Conservation (phyloP, 37 sponge, comb jelly and placozoan species). For the Halisarca cf. caerulea region DNA sequence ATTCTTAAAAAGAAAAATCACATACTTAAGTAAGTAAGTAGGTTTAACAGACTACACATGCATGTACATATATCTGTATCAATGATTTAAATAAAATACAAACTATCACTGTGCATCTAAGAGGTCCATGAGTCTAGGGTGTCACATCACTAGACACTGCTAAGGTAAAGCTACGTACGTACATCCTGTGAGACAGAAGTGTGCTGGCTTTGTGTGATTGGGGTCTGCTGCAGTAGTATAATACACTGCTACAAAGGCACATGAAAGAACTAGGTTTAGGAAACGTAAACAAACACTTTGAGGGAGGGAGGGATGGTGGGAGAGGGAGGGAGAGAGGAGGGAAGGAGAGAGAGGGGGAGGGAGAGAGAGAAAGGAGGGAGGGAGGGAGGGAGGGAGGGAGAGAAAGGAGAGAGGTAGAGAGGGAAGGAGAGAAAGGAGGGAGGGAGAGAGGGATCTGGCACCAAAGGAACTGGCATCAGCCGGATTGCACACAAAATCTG, state of each 20-base stretch:
- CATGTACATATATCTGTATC: too few species aligned
- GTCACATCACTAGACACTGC: too few species aligned
- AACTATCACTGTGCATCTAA: too few species aligned
- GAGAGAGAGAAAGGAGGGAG: slow-evolving; percentile 28
- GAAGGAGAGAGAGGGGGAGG: not conserved
- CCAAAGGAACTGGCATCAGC: not conserved
- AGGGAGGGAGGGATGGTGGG: not conserved
- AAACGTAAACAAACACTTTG: too few species aligned
- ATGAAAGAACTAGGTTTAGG: too few species aligned
- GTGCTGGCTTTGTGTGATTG: not conserved
- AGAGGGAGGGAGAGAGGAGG: not conserved
- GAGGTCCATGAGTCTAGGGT: too few species aligned
- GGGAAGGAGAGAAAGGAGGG: not conserved
- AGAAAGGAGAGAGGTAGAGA: slow-evolving; percentile 17
- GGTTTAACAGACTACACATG: too few species aligned
- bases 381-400: slow-evolving; percentile 38
- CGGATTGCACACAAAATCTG: not conserved
- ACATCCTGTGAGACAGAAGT: not conserved
- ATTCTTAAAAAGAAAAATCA: slow-evolving; percentile 73
- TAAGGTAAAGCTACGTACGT: too few species aligned
- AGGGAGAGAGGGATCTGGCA: not conserved
- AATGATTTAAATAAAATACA: too few species aligned
- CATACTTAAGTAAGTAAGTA: slow-evolving; percentile 73
- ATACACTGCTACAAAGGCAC: too few species aligned
- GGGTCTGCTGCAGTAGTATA: not conserved